These are phyloP conservation scores for Gibbula magus DNA, from an alignment of 2,888 invertebrate genomes.

Conservation along the genomic window DNA sequence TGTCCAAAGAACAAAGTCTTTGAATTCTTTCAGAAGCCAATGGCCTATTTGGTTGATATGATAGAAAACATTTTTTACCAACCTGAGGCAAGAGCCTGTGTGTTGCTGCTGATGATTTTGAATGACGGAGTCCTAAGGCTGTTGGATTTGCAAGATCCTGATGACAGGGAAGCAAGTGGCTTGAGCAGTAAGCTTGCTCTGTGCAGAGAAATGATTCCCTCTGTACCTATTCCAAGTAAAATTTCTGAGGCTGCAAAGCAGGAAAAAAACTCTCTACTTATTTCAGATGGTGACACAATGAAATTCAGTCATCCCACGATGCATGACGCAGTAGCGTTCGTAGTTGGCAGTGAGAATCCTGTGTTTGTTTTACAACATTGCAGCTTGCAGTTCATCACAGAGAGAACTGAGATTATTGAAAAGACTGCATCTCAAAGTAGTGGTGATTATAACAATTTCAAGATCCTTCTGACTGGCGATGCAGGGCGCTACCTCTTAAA, in stretches of 20 bases:
- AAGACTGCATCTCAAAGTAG: neutral
- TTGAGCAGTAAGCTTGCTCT: neutral
- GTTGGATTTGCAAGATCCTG: neutral
- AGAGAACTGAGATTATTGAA: neutral
- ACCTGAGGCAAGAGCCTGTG: neutral
- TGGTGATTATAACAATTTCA: neutral
- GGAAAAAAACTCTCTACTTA: neutral
- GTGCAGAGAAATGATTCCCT: neutral
- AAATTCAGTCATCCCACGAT: slow-evolving; percentile 12
- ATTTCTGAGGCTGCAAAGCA: neutral
- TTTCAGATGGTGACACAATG: neutral
- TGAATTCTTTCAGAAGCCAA: neutral
- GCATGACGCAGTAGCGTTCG: neutral
- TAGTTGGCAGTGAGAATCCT: neutral
- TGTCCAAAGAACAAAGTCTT: neutral
- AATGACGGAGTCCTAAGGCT: neutral
- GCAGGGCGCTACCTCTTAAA: neutral
- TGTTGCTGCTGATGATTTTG: neutral
- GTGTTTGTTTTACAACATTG: neutral
- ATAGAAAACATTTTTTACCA: neutral
- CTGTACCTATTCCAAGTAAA: neutral
- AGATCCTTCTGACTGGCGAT: neutral
- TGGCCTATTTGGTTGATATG: neutral
- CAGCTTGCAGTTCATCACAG: neutral
- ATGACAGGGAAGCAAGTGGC: neutral